Conservation (phyloP, 2,113 vertebrate species). For the Apodemus sylvaticus region DNA sequence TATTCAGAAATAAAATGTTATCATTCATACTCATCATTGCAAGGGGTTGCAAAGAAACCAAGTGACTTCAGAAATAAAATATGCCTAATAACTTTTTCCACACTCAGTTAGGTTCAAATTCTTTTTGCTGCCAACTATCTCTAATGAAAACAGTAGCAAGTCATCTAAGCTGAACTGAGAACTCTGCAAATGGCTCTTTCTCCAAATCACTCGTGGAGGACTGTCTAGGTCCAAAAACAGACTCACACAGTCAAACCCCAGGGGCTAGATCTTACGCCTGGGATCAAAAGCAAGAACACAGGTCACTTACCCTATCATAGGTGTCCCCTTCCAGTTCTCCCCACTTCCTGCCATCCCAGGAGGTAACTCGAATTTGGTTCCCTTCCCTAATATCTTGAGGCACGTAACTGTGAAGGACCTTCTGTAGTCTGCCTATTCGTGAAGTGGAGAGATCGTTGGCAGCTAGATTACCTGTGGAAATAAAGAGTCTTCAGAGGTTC, state of each 20-base stretch:
- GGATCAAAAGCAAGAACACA: not conserved
- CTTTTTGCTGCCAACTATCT: conserved; percentile 20
- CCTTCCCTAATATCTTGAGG: conserved; percentile 84
- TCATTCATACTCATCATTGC: conserved; percentile 36
- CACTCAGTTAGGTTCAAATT: conserved; percentile 31
- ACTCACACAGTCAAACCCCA: not conserved
- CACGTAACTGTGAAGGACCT: conserved; percentile 89
- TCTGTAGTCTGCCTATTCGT: conserved; percentile 87
- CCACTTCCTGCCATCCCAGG: conserved; percentile 92
- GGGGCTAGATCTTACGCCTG: not conserved
- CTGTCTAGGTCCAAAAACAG: not conserved
- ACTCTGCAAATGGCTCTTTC: not conserved
- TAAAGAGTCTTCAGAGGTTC: conserved; percentile 53
- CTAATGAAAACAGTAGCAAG: conserved; percentile 1
- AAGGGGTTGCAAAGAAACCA: conserved; percentile 42
- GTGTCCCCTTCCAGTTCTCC: conserved; percentile 86
- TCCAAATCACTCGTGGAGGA: not conserved
- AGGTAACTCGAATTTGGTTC: conserved; percentile 87
- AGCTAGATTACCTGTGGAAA: conserved; percentile 88
- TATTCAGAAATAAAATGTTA: conserved; percentile 48
- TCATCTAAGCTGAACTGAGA: conserved; percentile 36
- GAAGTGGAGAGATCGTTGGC: conserved; percentile 91
- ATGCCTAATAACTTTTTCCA: conserved; percentile 27
- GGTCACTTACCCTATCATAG: conserved; percentile 91
- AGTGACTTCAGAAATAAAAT: conserved; percentile 61